Percentiles rank a stretch among this genome's conserved stretches.
Conservation (phyloP, 2,888 invertebrate species). For the Phyto melanocephala region DNA sequence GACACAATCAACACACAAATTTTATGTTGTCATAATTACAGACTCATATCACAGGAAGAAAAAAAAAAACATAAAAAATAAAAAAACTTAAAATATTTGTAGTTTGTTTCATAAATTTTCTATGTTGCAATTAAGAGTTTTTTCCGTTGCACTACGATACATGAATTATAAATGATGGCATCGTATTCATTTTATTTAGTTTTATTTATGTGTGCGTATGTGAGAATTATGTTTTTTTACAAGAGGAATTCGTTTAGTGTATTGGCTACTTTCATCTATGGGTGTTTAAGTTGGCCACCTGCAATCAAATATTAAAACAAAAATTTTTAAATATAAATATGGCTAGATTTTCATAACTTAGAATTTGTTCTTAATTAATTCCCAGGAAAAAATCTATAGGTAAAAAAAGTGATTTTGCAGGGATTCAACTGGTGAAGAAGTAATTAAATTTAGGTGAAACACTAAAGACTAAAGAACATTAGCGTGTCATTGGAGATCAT, state of each 20-base stretch:
- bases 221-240: background rate
- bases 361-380: too few relatives aligned
- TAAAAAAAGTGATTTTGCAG: too few relatives aligned
- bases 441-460: too few relatives aligned
- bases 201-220: background rate
- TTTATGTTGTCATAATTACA: constrained; percentile 23
- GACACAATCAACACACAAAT: constrained; percentile 33
- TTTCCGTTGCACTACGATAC: constrained; percentile 18
- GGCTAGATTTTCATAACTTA: too few relatives aligned
- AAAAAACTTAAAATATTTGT: constrained; percentile 15
- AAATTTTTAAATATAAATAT: background rate
- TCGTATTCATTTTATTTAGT: background rate
- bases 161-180: constrained; percentile 43
- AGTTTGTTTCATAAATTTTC: constrained; percentile 53
- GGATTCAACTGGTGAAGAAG: too few relatives aligned
- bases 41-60: background rate
- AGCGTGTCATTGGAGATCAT: too few relatives aligned
- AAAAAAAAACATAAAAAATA: background rate
- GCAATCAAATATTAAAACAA: background rate
- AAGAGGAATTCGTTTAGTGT: too few relatives aligned
- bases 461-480: too few relatives aligned
- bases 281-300: background rate
- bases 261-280: too few relatives aligned
- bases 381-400: too few relatives aligned
- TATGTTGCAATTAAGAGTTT: constrained; percentile 47